Base-by-base conservation (phyloP, 2,797 vertebrate species). In the Perodicticus potto region DNA sequence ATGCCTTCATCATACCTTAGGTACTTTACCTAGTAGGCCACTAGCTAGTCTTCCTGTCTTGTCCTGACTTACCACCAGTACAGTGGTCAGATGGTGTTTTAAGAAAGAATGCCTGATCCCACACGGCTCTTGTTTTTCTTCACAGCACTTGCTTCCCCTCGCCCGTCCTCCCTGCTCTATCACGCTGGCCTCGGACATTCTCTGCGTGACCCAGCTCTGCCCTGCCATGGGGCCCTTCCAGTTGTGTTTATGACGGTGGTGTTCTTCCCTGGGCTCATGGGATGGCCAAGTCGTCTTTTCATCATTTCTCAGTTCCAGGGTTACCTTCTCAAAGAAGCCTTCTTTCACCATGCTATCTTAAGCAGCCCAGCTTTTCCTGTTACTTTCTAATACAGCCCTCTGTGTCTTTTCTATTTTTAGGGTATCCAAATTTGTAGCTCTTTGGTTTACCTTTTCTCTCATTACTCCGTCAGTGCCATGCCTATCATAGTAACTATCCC, bases 111-210 rank as follows among this genome's bases (percentile, higher is more conserved):
- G 27, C 43, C 25, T 45, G 16, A 27, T 61, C 17, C 19, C 23
- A 5, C 12, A 2, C 4, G 14, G 19, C 3, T 4, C 29, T 23
- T 55, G 2, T 29, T 29, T 32, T 59, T 22, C 34, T 19, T 6
- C 20, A 19, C 4, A 5, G 19, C 23, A 20, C 14, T 59, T 32
- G n/a, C 22, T 5, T 43, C 34, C 0, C 55, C 63, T 22, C n/a
- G 29, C 45, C 37, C 2, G 8, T 17, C 5, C 9, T 10, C 9
- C 3, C 6, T n/a, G 27, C 20, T 7, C 27, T 27, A 3, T 22
- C 49, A 16, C 23, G 10, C 17, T 25, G 40, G 49, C 43, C 45
- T 45, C 32, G 67, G 14, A n/a, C 6, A 7, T 76, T 81, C 29
- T 76, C 14, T n/a, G 22, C 13, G 8, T 25, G 20, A 23, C 27